These are phyloP conservation scores for Uloborus plumipes DNA, from an alignment of 2,888 invertebrate species.

Conservation along the genomic window DNA sequence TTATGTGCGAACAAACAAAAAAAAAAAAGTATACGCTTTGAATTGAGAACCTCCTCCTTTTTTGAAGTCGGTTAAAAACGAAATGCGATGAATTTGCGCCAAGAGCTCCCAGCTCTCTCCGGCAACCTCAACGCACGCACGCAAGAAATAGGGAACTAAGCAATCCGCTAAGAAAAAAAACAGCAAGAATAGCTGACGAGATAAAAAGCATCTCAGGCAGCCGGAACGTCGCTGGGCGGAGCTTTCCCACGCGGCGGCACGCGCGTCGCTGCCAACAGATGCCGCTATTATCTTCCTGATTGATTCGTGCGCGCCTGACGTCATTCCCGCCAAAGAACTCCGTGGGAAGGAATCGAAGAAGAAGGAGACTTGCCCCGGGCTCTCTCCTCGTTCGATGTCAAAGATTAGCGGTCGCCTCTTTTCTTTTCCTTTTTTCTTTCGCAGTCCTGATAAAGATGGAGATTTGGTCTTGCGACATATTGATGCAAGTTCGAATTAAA, in stretches of 20 bases:
- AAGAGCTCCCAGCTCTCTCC: no score
- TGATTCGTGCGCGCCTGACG: constrained; percentile 41
- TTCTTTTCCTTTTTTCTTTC: no score
- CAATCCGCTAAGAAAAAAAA: constrained; percentile 9
- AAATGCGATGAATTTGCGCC: no score
- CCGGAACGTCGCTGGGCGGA: constrained; percentile 35
- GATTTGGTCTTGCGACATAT: no score
- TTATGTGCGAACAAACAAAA: no score
- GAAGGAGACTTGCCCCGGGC: neutral
- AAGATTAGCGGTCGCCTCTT: no score
- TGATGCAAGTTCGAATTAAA: no score
- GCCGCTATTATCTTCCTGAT: constrained; percentile 62
- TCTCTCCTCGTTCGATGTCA: no score
- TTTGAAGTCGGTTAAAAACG: no score
- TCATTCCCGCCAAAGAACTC: constrained; percentile 36
- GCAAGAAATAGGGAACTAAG: constrained; percentile 40
- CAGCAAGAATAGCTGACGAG: constrained; percentile 16
- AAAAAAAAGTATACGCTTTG: no score
- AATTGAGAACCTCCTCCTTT: no score
- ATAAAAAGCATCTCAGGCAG: constrained; percentile 3
- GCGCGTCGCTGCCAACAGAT: constrained; percentile 57
- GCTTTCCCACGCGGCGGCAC: constrained; percentile 61
- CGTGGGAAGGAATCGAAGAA: constrained; percentile 30
- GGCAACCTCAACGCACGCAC: constrained; percentile 2
- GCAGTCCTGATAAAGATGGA: no score